Conservation (phyloP, 2,888 invertebrate species). For the Heteropelma amictum region DNA sequence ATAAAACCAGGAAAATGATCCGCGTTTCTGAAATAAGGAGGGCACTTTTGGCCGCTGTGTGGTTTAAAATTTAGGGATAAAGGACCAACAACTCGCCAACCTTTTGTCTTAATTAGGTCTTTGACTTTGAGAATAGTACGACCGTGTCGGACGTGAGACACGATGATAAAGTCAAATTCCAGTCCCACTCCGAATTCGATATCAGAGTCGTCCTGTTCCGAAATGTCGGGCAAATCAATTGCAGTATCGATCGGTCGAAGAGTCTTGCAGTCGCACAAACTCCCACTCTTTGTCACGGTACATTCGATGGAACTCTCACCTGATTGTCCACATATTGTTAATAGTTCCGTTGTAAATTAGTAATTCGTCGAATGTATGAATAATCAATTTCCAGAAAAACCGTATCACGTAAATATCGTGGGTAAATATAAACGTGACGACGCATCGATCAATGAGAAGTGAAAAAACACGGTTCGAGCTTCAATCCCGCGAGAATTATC, state of each 20-base stretch:
- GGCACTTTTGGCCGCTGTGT: too few relatives aligned
- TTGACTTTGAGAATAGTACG: conserved; percentile 59
- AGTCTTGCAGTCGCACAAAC: conserved; percentile 79
- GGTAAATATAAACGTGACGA: too few relatives aligned
- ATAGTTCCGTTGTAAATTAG: too few relatives aligned
- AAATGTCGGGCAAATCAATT: conserved; percentile 76
- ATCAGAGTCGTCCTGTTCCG: conserved; percentile 78
- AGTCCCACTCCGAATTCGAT: conserved; percentile 71
- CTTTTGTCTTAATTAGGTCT: conserved; percentile 59
- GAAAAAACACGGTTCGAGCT: too few relatives aligned
- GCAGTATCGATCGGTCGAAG: conserved; percentile 80
- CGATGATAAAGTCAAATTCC: conserved; percentile 70
- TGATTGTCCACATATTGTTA: too few relatives aligned
- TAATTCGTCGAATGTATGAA: too few relatives aligned
- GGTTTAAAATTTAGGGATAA: too few relatives aligned
- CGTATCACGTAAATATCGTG: too few relatives aligned
- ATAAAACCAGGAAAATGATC: too few relatives aligned
- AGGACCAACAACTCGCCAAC: conserved; percentile 58
- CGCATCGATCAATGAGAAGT: too few relatives aligned
- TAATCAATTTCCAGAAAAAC: too few relatives aligned
- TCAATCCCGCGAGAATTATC: background rate
- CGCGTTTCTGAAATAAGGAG: too few relatives aligned
- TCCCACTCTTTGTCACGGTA: conserved; percentile 79
- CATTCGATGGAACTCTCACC: conserved; percentile 78
- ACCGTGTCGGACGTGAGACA: conserved; percentile 62